A percentile compares a stretch with the other conserved stretches of the same genome.
Conservation (phyloP, 2,888 invertebrate species). For the Callosobruchus maculatus region DNA sequence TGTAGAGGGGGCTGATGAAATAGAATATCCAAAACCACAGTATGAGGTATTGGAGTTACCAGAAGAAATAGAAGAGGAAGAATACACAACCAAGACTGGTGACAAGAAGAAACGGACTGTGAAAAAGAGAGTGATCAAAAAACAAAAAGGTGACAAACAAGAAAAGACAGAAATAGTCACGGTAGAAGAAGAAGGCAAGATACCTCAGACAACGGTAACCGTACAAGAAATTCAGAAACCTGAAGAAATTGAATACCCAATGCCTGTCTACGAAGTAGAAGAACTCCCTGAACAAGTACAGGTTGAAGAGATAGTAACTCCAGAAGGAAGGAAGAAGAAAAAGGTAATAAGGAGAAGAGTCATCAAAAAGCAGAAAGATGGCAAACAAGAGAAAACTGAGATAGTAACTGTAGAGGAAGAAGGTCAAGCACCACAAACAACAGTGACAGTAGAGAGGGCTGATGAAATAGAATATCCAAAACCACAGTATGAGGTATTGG, state of each 20-base stretch:
- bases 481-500: constrained; percentile 9
- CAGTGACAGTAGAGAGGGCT: constrained; percentile 33
- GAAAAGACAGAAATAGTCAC: constrained; percentile 36
- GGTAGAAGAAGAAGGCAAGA: constrained; percentile 35
- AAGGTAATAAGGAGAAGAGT: constrained; percentile 34
- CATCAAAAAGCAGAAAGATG: constrained; percentile 41
- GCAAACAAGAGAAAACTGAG: constrained; percentile 37
- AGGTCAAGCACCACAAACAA: constrained; percentile 44
- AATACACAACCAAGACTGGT: constrained; percentile 21
- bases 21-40: background rate
- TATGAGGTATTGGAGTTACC: constrained; percentile 24
- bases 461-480: background rate
- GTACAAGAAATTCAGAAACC: constrained; percentile 26
- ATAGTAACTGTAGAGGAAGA: constrained; percentile 39
- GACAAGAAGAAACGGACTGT: constrained; percentile 26
- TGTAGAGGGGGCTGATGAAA: constrained; percentile 23
- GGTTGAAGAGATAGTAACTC: constrained; percentile 24
- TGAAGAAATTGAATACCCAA: constrained; percentile 22
- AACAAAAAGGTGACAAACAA: constrained; percentile 39
- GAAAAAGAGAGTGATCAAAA: constrained; percentile 42
- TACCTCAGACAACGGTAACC: constrained; percentile 28
- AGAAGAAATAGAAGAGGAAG: constrained; percentile 24
- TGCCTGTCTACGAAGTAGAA: constrained; percentile 28
- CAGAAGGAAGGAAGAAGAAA: constrained; percentile 40
- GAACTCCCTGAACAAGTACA: constrained; percentile 27